Percentiles rank a stretch among this genome's conserved stretches.
These are phyloP conservation scores for Gila orcuttii DNA, from an alignment of 2,113 vertebrate species.

Conservation along the genomic window DNA sequence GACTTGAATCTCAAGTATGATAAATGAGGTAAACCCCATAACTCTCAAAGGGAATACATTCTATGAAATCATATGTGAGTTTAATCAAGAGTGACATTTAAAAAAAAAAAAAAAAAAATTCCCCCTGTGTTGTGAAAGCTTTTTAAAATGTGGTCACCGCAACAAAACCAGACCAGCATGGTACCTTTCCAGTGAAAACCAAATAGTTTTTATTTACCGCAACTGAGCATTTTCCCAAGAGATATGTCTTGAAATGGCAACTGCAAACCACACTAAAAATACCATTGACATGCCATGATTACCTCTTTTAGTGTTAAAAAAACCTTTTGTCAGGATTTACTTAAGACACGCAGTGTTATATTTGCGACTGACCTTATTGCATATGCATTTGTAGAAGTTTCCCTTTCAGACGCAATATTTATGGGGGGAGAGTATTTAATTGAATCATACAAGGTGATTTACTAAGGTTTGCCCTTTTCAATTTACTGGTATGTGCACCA, in stretches of 20 bases:
- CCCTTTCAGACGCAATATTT: no score
- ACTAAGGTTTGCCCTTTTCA: no score
- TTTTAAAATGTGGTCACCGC: constrained; percentile 6
- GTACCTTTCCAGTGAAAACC: constrained; percentile 27
- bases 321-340: no score
- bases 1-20: constrained; percentile 2
- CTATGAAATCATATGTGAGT: background rate
- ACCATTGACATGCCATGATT: background rate
- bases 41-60: background rate
- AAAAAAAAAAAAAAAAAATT: background rate
- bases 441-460: no score
- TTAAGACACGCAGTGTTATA: no score
- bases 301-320: no score
- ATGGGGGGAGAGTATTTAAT: no score
- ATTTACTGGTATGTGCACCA: no score
- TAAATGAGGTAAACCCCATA: constrained; percentile 6
- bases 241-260: background rate
- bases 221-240: constrained; percentile 6
- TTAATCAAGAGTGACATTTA: background rate
- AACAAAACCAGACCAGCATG: constrained; percentile 34
- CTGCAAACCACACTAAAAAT: constrained; percentile 29
- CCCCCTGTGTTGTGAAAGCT: background rate
- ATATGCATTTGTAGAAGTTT: no score
- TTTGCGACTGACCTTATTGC: no score
- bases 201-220: constrained; percentile 24